Conservation (phyloP, 2,888 invertebrate species). For the Macrosoma leucophasiata region DNA sequence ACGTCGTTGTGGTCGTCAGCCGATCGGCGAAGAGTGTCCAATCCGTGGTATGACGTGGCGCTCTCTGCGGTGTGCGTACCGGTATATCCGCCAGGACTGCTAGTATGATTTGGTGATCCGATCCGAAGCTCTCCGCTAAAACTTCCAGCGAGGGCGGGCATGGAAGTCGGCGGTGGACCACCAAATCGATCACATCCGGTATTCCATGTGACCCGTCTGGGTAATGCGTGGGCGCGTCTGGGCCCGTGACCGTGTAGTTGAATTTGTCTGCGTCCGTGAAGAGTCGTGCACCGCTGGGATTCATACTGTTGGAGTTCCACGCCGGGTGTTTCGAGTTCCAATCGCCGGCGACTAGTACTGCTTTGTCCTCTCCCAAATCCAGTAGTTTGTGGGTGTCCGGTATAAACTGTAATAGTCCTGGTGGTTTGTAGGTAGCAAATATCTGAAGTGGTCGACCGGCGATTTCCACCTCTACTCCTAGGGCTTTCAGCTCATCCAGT, state of each 20-base stretch:
- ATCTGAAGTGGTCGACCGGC: not conserved
- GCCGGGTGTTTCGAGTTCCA: constrained; percentile 1
- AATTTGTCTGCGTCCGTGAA: not conserved
- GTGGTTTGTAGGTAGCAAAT: constrained; percentile 1
- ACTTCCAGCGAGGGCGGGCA: not conserved
- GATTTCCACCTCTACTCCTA: not conserved
- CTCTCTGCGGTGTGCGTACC: not conserved
- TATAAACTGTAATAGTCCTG: not conserved
- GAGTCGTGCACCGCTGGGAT: not conserved
- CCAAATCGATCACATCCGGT: constrained; percentile 2
- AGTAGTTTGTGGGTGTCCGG: not conserved
- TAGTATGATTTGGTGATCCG: too few species aligned
- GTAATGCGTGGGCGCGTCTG: not conserved
- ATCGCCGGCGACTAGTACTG: not conserved
- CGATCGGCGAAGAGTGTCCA: not conserved
- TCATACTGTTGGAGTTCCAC: not conserved
- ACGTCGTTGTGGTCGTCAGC: not conserved
- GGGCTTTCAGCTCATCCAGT: not conserved
- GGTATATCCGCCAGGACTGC: not conserved
- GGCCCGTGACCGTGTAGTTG: constrained; percentile 3
- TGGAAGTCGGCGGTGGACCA: not conserved
- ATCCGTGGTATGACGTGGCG: not conserved
- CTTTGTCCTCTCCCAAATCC: not conserved
- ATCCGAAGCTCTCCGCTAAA: not conserved
- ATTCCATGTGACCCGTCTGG: not conserved